Evolutionary conservation across 2,113 vertebrate genomes (phyloP), one percentile per base, ranked within the genome.

Genomic region (Melozone crissalis): DNA sequence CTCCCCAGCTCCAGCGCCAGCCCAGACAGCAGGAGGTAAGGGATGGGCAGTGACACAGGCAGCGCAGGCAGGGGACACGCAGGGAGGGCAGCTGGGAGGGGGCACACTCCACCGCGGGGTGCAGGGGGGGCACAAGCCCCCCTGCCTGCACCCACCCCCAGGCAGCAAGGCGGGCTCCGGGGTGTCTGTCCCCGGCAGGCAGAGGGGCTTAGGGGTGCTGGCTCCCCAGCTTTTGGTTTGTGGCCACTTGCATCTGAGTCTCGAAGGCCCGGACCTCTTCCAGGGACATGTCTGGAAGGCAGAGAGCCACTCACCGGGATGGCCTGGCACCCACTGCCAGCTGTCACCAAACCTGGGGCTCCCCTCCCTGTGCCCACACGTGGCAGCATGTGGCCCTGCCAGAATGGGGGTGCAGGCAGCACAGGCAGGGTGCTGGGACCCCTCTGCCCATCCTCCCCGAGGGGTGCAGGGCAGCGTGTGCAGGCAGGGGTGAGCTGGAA

Each of bases 241-340:
- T 98, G 94, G 96, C 97, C 89, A 96, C 94, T 91, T 97, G 96
- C 97, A 98, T 97, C 94, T 97, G 97, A 90, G 83, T 96, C 96
- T 96, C 96, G 92, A 97, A 97, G 91, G 83, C 95, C 66, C 96
- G 95, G 24, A 97, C 97, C 43, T 98, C 97, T 83, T 97, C 97
- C 95, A 97, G 95, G 88, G 97, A 96, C 97, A 97, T 97, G 88
- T 97, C 98, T 98, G 94, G 91, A 97, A 97, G 84, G 94, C 87
- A 97, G 96, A 97, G 93, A 97, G 57, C 81, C 12, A 24, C 91
- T 96, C 55, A 52, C 82, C 13, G 17, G 15, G 33, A 11, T 4
- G 19, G 63, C n/a, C 47, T 22, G 9, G 59, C 68, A 12, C 61
- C 49, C 2, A 1, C 91, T 4, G 3, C 66, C 17, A 19, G 73